phyloP scores from a whole-genome alignment of 2,888 invertebrate species.

The Frankliniella fusca region DNA sequence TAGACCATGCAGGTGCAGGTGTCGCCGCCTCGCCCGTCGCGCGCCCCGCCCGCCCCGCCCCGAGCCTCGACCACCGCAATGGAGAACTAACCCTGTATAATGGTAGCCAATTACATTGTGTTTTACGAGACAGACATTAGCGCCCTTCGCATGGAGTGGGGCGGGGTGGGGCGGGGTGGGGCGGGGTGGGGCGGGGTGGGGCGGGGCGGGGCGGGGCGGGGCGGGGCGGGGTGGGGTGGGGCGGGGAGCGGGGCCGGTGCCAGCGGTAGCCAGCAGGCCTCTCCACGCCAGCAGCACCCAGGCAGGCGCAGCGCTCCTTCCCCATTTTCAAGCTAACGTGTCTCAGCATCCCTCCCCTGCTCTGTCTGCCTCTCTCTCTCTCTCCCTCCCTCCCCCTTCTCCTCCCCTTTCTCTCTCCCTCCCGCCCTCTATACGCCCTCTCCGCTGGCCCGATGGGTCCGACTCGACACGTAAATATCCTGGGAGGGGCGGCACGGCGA shows the following conservation, averaged over 20 bases:
- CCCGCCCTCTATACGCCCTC: too few relatives aligned
- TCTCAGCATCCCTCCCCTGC: not conserved
- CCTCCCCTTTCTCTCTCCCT: not conserved
- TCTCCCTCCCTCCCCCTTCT: not conserved
- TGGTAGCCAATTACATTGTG: slow-evolving; percentile 19
- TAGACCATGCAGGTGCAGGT: not conserved
- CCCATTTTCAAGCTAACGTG: too few relatives aligned
- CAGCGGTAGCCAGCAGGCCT: too few relatives aligned
- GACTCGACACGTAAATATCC: too few relatives aligned
- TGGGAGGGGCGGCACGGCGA: too few relatives aligned
- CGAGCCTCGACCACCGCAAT: not conserved
- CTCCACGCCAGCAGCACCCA: too few relatives aligned
- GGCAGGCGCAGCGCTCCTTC: too few relatives aligned
- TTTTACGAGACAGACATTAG: slow-evolving; percentile 26
- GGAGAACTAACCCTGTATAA: slow-evolving; percentile 24
- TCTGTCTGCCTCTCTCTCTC: slow-evolving; percentile 9
- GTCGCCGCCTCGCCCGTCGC: not conserved
- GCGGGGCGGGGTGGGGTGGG: too few relatives aligned
- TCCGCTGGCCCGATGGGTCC: too few relatives aligned
- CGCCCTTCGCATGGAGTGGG: not conserved
- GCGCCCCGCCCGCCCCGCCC: not conserved
- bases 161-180: not conserved
- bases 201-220: not conserved
- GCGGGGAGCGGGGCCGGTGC: too few relatives aligned
- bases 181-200: not conserved